phyloP scores from a whole-genome alignment of 2,797 vertebrate species.

The Capromys pilorides region DNA sequence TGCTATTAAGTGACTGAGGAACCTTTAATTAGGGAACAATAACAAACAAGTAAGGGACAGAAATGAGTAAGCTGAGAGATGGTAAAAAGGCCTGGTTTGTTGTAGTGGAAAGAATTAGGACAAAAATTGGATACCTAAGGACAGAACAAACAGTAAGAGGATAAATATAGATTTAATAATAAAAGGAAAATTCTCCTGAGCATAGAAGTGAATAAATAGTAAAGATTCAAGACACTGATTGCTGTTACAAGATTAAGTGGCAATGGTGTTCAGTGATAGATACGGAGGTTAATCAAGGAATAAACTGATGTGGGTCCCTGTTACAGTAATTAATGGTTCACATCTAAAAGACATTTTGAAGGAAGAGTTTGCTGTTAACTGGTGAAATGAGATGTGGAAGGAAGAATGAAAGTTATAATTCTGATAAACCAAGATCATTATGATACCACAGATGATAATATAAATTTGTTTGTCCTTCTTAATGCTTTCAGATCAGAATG shows the following conservation, averaged over 20 bases:
- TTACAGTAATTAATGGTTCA: not conserved
- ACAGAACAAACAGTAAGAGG: not conserved
- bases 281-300: constrained; percentile 9
- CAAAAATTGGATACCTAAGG: not conserved
- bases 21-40: not conserved
- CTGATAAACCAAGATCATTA: constrained; percentile 44
- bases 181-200: constrained; percentile 39
- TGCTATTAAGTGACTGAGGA: not conserved
- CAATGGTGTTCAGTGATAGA: not conserved
- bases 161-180: constrained; percentile 24
- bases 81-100: not conserved
- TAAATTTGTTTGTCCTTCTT: constrained; percentile 69
- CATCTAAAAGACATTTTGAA: constrained; percentile 42
- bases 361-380: constrained; percentile 14
- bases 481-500: constrained; percentile 35
- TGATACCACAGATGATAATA: constrained; percentile 51
- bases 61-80: not conserved
- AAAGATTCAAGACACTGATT: not conserved
- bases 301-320: constrained; percentile 5
- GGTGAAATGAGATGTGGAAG: constrained; percentile 24
- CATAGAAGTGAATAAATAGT: constrained; percentile 7
- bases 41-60: not conserved
- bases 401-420: constrained; percentile 31
- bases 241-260: not conserved
- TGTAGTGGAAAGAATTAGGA: not conserved